phyloP scores from a whole-genome alignment of 1,140 invertebrate genomes.

The Cherax quadricarinatus region DNA sequence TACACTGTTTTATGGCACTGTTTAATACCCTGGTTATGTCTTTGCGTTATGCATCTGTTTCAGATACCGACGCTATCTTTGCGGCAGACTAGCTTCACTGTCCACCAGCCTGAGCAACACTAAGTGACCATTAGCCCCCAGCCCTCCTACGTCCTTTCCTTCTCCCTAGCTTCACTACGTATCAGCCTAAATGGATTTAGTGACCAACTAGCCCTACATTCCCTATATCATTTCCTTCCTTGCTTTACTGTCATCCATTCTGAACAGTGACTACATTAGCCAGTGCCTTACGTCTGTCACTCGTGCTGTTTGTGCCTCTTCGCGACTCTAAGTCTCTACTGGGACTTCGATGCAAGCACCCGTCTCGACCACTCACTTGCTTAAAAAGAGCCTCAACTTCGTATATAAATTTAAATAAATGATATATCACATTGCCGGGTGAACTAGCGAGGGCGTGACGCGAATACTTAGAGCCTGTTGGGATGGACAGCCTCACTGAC shows the following conservation, averaged over 20 bases:
- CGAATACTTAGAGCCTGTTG: not conserved
- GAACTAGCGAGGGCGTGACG: slow-evolving; percentile 12
- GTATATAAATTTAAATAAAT: slow-evolving; percentile 6
- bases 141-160: not conserved
- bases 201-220: no score
- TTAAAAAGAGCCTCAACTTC: not conserved
- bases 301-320: not conserved
- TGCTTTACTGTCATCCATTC: no score
- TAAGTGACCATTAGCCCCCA: not conserved
- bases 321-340: not conserved
- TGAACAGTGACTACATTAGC: no score
- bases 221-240: no score
- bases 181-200: not conserved
- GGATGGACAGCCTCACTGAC: slow-evolving; percentile 1
- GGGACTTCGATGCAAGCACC: not conserved
- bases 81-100: not conserved
- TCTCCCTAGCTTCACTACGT: not conserved
- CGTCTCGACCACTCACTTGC: not conserved
- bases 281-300: not conserved
- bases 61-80: not conserved
- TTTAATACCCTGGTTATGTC: not conserved
- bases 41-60: not conserved
- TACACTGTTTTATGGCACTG: not conserved
- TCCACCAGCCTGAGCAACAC: not conserved
- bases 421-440: slow-evolving; percentile 51